Percentiles rank a stretch among this genome's conserved stretches.
phyloP scores from a whole-genome alignment of 2,797 vertebrate species.

The Eulemur rubriventer region DNA sequence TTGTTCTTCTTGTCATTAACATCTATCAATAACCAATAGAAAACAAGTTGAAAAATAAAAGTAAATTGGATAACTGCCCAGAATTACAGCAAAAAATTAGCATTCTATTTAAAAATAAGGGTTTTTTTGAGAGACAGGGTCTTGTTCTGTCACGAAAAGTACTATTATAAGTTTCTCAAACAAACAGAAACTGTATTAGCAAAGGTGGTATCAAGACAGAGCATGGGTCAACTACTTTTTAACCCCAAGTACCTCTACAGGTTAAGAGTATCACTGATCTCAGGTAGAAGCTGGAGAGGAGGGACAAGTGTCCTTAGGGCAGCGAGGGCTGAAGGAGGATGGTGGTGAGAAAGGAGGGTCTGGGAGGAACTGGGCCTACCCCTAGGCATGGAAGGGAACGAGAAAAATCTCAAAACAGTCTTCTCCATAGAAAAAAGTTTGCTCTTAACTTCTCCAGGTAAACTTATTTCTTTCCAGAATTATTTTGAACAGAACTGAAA shows the following conservation, averaged over 20 bases:
- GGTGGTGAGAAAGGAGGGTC: not conserved
- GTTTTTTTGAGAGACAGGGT: not conserved
- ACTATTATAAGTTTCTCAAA: not conserved
- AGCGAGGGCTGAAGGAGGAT: fast-evolving
- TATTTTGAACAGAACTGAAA: not conserved
- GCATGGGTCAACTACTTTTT: not conserved
- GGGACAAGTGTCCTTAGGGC: not conserved
- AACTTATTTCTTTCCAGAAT: not conserved
- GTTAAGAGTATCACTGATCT: not conserved
- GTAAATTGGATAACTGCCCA: not conserved
- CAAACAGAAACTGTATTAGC: not conserved
- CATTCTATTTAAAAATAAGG: not conserved
- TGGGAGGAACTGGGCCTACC: not conserved
- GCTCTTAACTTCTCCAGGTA: not conserved
- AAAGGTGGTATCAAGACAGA: not conserved
- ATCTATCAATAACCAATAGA: not conserved
- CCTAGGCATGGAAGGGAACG: not conserved
- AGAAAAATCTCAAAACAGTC: not conserved
- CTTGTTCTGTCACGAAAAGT: not conserved
- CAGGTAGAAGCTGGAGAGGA: not conserved
- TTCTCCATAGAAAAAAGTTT: not conserved
- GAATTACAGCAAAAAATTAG: not conserved
- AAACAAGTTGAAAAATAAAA: not conserved
- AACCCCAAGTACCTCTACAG: not conserved
- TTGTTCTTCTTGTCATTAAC: not conserved